Conservation (phyloP, 2,888 invertebrate genomes). For the Stenolophus ochropezus region DNA sequence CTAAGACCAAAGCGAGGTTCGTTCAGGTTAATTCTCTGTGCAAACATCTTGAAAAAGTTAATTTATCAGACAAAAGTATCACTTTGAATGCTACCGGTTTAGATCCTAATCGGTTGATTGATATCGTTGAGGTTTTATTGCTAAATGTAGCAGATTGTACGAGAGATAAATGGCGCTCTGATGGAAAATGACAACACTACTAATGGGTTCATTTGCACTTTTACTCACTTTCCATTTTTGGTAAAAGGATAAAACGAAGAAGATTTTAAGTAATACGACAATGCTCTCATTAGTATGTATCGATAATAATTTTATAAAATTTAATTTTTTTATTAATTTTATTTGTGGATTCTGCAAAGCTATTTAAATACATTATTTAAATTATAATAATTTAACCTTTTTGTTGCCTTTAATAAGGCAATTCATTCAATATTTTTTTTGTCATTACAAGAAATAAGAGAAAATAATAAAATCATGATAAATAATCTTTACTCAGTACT, state of each 20-base stretch:
- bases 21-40: constrained; percentile 69
- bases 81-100: constrained; percentile 42
- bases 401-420: too few relatives aligned
- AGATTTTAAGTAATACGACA: too few relatives aligned
- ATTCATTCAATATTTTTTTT: too few relatives aligned
- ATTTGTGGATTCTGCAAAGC: too few relatives aligned
- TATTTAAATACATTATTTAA: too few relatives aligned
- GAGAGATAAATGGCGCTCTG: background rate
- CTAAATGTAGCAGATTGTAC: background rate
- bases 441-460: too few relatives aligned
- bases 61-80: constrained; percentile 52
- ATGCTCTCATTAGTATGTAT: too few relatives aligned
- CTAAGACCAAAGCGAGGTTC: constrained; percentile 62
- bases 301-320: too few relatives aligned
- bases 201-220: background rate
- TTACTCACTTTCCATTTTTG: background rate
- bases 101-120: constrained; percentile 18
- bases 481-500: too few relatives aligned
- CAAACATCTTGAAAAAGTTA: constrained; percentile 68
- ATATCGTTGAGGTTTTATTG: constrained; percentile 11
- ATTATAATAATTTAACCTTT: too few relatives aligned
- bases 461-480: too few relatives aligned
- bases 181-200: background rate
- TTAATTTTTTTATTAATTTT: too few relatives aligned
- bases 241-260: background rate